These are phyloP conservation scores for Daubentonia madagascariensis DNA, from an alignment of 2,113 vertebrate species.

Conservation along the genomic window DNA sequence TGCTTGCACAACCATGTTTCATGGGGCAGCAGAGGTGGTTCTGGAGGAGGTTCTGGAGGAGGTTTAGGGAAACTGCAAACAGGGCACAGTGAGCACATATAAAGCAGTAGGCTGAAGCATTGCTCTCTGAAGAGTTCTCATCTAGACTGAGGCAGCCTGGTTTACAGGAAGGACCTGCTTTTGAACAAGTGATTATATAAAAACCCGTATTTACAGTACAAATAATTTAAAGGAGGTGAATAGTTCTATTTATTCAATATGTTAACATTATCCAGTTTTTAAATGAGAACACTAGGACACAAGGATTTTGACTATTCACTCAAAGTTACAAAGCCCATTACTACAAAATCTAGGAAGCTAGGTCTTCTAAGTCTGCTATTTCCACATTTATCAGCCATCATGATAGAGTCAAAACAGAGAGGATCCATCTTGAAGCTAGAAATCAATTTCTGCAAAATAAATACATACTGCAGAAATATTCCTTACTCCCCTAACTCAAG, in stretches of 20 bases:
- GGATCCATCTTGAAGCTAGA: not conserved
- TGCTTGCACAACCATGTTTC: not conserved
- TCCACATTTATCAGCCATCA: not conserved
- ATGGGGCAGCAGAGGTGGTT: not conserved
- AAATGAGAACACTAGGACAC: not conserved
- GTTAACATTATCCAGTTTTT: not conserved
- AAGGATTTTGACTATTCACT: not conserved
- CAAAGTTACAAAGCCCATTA: not conserved
- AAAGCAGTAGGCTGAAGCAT: not conserved
- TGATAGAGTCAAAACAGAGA: not conserved
- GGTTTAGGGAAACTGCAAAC: too few relatives aligned
- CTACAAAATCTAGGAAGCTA: not conserved
- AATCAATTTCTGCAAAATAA: not conserved
- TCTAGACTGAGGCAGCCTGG: not conserved
- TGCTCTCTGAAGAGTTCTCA: not conserved
- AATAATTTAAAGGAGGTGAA: not conserved
- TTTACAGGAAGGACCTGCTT: not conserved
- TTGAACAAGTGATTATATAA: not conserved
- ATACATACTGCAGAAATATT: not conserved
- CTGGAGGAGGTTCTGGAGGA: not conserved
- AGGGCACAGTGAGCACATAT: not conserved
- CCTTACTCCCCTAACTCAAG: not conserved
- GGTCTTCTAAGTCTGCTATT: not conserved
- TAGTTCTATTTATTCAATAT: not conserved
- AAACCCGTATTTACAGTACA: constrained; percentile 3